These are phyloP conservation scores for Ascidia mentula DNA, from an alignment of 23 tunicate genomes.

Conservation along the genomic window DNA sequence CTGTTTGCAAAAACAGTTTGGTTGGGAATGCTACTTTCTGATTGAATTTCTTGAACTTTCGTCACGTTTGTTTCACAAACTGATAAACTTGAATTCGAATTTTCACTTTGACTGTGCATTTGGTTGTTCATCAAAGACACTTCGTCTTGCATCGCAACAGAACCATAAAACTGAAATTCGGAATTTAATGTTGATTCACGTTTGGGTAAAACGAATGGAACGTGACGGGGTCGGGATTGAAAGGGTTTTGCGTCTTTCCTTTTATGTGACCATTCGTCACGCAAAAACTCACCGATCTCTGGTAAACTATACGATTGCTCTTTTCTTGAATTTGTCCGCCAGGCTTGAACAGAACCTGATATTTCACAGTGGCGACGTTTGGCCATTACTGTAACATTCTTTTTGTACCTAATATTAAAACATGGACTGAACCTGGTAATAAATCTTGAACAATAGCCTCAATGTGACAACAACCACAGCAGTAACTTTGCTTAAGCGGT, in stretches of 20 bases:
- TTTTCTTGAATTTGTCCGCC: conserved; percentile 4
- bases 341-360: too few relatives aligned
- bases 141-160: not conserved
- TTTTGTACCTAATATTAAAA: not conserved
- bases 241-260: not conserved
- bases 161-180: not conserved
- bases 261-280: not conserved
- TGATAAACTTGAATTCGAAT: not conserved
- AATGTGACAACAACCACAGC: not conserved
- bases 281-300: not conserved
- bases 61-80: not conserved
- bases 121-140: not conserved
- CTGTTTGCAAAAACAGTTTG: not conserved
- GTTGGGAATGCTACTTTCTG: too few relatives aligned
- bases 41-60: too few relatives aligned
- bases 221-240: not conserved
- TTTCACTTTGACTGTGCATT: not conserved
- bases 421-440: too few relatives aligned
- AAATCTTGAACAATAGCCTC: too few relatives aligned
- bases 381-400: not conserved
- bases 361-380: not conserved
- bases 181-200: not conserved
- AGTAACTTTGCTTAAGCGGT: not conserved
- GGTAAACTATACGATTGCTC: not conserved
- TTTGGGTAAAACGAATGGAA: not conserved